phyloP scores from a whole-genome alignment of 2,113 vertebrate species.

The Eclectus roratus region DNA sequence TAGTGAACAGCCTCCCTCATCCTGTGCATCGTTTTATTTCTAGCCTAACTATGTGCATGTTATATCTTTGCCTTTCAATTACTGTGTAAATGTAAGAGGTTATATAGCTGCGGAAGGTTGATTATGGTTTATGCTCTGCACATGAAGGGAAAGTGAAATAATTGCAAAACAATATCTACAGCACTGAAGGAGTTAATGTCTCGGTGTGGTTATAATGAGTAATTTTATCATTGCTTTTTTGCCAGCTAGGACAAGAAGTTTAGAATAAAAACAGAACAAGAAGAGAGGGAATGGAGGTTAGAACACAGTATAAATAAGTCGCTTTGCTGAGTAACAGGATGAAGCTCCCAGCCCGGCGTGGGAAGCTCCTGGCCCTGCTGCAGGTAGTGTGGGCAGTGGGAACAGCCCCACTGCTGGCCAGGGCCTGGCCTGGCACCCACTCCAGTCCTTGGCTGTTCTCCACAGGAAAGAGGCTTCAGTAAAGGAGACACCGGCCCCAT shows the following conservation, averaged over 20 bases:
- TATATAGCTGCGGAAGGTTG: conserved; percentile 17
- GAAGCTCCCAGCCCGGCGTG: neutral
- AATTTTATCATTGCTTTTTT: neutral
- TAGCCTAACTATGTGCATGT: conserved; percentile 46
- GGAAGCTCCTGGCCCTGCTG: neutral
- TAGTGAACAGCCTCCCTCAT: conserved; percentile 20
- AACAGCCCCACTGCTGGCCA: neutral
- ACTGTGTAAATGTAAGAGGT: conserved; percentile 23
- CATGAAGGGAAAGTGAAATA: neutral
- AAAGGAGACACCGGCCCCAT: neutral
- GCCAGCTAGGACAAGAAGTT: conserved; percentile 16
- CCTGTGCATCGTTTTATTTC: conserved; percentile 20
- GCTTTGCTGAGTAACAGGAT: neutral
- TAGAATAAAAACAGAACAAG: neutral
- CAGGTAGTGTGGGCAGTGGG: neutral
- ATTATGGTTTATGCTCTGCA: conserved; percentile 27
- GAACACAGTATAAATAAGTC: conserved; percentile 27
- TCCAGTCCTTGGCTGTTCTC: neutral
- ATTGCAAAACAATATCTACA: conserved; percentile 12
- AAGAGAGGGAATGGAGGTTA: neutral
- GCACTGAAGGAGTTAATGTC: neutral
- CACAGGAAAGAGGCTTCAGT: neutral
- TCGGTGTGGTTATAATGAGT: neutral
- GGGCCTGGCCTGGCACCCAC: neutral
- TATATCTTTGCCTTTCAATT: conserved; percentile 17